Evolutionary conservation across 2,888 invertebrate genomes (phyloP).

Genomic region (Metopia argyrocephala): DNA sequence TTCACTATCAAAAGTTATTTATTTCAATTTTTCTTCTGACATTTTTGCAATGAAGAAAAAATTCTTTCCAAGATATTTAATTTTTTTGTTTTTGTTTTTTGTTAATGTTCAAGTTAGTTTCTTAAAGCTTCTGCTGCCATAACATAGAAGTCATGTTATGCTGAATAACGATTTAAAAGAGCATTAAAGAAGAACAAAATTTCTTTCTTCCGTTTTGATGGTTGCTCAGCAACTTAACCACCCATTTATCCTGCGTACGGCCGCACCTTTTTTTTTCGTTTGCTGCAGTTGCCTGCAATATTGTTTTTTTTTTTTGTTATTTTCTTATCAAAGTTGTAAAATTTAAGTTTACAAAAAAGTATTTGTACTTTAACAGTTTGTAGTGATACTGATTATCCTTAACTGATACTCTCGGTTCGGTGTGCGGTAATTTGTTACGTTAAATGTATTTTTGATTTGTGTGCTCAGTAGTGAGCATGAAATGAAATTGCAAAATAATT

Average conservation of each 20-base stretch:
- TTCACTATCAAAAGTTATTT: background rate
- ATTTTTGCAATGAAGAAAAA: too few species aligned
- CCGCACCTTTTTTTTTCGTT: conserved; percentile 44
- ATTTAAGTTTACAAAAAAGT: conserved; percentile 51
- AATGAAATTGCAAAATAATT: conserved; percentile 59
- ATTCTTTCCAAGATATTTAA: background rate
- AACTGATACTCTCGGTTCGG: background rate
- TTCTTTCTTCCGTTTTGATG: conserved; percentile 10
- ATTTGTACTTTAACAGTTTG: conserved; percentile 29
- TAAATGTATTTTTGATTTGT: conserved; percentile 55
- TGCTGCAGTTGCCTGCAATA: conserved; percentile 1
- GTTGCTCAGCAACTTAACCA: background rate
- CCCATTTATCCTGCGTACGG: background rate
- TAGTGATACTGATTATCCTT: background rate
- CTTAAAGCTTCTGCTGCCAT: background rate
- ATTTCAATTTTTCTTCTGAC: background rate
- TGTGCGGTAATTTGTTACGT: conserved; percentile 5
- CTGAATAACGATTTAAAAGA: conserved; percentile 35
- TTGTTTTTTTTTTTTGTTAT: background rate
- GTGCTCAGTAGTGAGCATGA: background rate
- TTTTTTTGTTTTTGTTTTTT: conserved; percentile 21
- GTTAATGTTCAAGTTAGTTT: conserved; percentile 7
- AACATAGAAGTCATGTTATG: conserved; percentile 39
- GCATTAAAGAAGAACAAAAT: background rate
- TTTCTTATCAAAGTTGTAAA: conserved; percentile 3